Evolutionary conservation across 2,888 invertebrate genomes (phyloP).

Genomic region (Tachina lurida): DNA sequence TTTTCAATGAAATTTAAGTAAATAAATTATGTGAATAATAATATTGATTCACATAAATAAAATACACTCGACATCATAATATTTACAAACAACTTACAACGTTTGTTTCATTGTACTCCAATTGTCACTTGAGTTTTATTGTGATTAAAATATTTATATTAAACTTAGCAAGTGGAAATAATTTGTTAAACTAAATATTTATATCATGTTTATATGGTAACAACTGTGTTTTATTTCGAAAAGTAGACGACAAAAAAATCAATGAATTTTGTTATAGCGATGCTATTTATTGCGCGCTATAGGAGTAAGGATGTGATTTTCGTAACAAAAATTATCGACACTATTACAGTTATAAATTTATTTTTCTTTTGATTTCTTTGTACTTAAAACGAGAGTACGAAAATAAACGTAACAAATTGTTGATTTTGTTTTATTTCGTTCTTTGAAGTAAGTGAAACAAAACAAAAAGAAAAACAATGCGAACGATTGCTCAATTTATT

Average conservation of each 20-base stretch:
- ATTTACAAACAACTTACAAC: neutral
- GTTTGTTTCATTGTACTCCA: neutral
- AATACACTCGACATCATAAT: neutral
- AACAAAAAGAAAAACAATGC: no score
- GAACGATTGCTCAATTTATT: no score
- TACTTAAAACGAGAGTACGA: no score
- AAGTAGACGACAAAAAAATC: neutral
- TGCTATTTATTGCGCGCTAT: no score
- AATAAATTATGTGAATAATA: neutral
- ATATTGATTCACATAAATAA: neutral
- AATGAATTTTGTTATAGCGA: slow-evolving; percentile 1
- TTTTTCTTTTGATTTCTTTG: no score
- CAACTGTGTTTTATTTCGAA: neutral
- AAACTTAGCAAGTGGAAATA: neutral
- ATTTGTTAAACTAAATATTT: neutral
- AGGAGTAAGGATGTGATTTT: no score
- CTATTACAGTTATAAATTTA: no score
- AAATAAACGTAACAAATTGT: no score
- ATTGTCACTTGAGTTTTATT: slow-evolving; percentile 5
- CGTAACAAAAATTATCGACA: no score
- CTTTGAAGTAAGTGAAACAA: no score
- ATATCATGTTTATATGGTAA: neutral
- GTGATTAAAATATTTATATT: neutral
- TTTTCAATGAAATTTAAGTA: neutral
- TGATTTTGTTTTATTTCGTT: no score